Percentiles rank a stretch among this genome's conserved stretches.
Conservation (phyloP, 92 coral and sea anemone genomes). For the Palythoa caribaeorum region DNA sequence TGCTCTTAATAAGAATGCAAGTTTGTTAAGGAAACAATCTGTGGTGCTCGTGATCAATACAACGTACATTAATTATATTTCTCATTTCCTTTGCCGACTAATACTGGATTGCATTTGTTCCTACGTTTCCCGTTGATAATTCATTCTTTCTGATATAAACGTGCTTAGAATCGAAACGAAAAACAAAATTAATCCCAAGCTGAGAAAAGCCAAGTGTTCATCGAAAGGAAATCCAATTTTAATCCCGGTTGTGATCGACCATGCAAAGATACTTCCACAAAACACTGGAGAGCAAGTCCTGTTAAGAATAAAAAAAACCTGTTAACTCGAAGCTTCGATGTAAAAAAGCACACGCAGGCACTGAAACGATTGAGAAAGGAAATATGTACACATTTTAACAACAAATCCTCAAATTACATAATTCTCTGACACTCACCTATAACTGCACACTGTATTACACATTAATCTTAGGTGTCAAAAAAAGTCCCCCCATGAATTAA, state of each 20-base stretch:
- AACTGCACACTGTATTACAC: not conserved
- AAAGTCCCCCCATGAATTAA: too few species aligned
- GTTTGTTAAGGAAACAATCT: too few species aligned
- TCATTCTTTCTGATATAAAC: constrained; percentile 59
- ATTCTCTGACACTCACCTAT: too few species aligned
- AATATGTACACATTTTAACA: not conserved
- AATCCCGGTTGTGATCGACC: constrained; percentile 88
- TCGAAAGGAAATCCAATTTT: constrained; percentile 85
- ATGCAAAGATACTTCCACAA: constrained; percentile 85
- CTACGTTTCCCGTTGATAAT: constrained; percentile 20
- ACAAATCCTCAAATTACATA: not conserved
- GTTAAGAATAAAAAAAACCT: constrained; percentile 4
- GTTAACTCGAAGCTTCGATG: not conserved
- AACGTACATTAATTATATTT: too few species aligned
- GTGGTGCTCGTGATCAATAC: too few species aligned
- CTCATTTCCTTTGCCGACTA: too few species aligned
- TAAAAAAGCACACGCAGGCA: not conserved
- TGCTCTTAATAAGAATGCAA: too few species aligned
- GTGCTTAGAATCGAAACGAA: constrained; percentile 64
- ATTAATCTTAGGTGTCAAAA: too few species aligned
- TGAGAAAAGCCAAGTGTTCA: constrained; percentile 72
- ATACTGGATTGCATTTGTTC: not conserved
- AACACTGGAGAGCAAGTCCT: constrained; percentile 78
- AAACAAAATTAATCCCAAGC: constrained; percentile 65
- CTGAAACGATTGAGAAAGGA: not conserved